Base-by-base conservation (phyloP, 1,140 invertebrate species). In the Latrodectus geometricus region DNA sequence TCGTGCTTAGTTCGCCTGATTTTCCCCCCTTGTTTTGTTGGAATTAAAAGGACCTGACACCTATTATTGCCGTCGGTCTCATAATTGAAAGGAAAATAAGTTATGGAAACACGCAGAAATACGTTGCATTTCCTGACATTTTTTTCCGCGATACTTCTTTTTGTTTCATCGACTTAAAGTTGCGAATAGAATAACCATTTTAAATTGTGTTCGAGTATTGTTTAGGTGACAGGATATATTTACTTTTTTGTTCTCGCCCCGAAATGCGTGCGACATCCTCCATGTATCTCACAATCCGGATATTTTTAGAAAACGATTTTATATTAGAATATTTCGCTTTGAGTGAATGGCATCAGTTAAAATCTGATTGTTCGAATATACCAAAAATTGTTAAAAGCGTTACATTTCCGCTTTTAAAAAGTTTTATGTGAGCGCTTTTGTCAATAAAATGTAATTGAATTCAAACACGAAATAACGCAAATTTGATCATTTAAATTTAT, bases 11-110 rank as follows among this genome's bases (percentile, higher is more conserved):
- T 61, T 8, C 17, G 54, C 54, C 11, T 61, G 54, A 61, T 61
- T 61, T 61, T 61, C 8, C 17, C 17, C 54, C 54, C 11, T 76
- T 11, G 52, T 73, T 76, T 76, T 14, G 21, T 76, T 76, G 4
- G 61, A 78, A 66, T 66, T 66, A 66, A 66, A 66, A 78, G 56
- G 66, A 68, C 35, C 35, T 78, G 48, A 78, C 76, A 68, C 61
- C 61, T 50, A 17, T 61, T 61, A 78, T 78, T 66, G 15, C 76
- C 48, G 23, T 9, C 48, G 8, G 56, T 15, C 61, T 20, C 23
- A 68, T 68, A 78, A 78, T 50, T 78, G 76, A 78, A 78, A 66
- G 76, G 56, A 68, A 68, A 66, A 66, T 78, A 35, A 78, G 61
- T 78, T 78, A 78, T 78, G 21, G 61, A 78, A 49, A 61, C 68